Conservation (phyloP, 2,113 vertebrate genomes). For the Ariopsis seemanni region DNA sequence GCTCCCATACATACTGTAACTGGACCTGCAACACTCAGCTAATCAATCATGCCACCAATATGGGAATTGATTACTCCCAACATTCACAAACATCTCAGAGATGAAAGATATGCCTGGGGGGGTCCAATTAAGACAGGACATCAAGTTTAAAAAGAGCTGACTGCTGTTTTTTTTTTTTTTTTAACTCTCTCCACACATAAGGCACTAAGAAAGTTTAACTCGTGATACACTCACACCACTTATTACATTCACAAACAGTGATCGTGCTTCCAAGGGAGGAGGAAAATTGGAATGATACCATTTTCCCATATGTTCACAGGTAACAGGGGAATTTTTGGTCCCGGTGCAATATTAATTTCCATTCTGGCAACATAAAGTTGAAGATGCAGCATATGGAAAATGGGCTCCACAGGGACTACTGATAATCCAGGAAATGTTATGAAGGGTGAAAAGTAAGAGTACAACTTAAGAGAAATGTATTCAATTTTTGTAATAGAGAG, state of each 20-base stretch:
- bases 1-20: not conserved
- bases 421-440: not conserved
- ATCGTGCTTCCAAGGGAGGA: conserved; percentile 50
- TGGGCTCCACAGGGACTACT: not conserved
- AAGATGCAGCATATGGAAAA: conserved; percentile 2
- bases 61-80: conserved; percentile 56
- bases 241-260: conserved; percentile 63
- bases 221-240: conserved; percentile 50
- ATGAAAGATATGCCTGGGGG: conserved; percentile 56
- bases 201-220: conserved; percentile 61
- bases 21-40: conserved; percentile 51
- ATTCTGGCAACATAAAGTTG: not conserved
- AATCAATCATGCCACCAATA: conserved; percentile 57
- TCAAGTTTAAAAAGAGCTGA: not conserved
- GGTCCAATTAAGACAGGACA: not conserved
- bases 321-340: not conserved
- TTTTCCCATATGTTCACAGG: conserved; percentile 1
- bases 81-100: conserved; percentile 62
- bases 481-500: not conserved
- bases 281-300: conserved; percentile 34
- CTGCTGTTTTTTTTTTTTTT: not conserved
- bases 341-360: not conserved
- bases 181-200: conserved; percentile 13
- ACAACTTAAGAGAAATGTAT: not conserved
- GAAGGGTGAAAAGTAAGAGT: not conserved